Percentiles rank a stretch among this genome's conserved stretches.
Evolutionary conservation across 1,140 invertebrate species (phyloP).

Genomic region (Drosophila sproati): DNA sequence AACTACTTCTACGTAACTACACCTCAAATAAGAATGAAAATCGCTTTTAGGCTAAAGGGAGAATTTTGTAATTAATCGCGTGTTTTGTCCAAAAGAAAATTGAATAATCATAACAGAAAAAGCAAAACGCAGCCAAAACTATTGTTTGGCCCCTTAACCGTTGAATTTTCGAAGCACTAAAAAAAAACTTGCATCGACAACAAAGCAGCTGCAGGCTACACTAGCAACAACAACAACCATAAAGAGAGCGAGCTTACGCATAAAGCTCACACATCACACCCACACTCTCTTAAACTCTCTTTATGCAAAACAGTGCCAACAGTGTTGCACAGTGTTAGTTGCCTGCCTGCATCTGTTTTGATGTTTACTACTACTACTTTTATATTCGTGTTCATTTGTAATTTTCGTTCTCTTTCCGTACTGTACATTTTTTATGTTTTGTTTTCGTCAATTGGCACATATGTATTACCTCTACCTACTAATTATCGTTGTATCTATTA

Average conservation of each 20-base stretch:
- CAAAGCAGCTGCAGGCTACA: slow-evolving; percentile 42
- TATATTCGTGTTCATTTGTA: slow-evolving; percentile 69
- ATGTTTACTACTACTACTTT: slow-evolving; percentile 33
- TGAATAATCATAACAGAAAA: slow-evolving; percentile 37
- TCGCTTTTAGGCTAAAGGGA: slow-evolving; percentile 83
- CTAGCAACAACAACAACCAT: not conserved
- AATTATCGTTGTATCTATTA: slow-evolving; percentile 76
- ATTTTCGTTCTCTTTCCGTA: slow-evolving; percentile 67
- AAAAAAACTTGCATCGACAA: slow-evolving; percentile 66
- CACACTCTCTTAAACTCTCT: slow-evolving; percentile 23
- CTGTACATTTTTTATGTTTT: slow-evolving; percentile 71
- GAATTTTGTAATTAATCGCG: slow-evolving; percentile 82
- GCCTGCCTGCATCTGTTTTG: slow-evolving; percentile 34
- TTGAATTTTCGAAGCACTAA: slow-evolving; percentile 82
- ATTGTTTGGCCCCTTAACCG: slow-evolving; percentile 66
- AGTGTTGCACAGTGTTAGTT: slow-evolving; percentile 12
- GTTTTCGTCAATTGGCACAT: slow-evolving; percentile 74
- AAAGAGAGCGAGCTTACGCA: slow-evolving; percentile 16
- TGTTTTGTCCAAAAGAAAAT: slow-evolving; percentile 43
- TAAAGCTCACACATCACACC: slow-evolving; percentile 26
- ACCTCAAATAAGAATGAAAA: slow-evolving; percentile 62
- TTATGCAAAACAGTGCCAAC: not conserved
- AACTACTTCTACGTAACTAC: slow-evolving; percentile 54
- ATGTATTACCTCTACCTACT: slow-evolving; percentile 56
- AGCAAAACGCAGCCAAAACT: slow-evolving; percentile 45